Evolutionary conservation across 2,797 vertebrate genomes (phyloP).

Genomic region (Buceros bicornis): DNA sequence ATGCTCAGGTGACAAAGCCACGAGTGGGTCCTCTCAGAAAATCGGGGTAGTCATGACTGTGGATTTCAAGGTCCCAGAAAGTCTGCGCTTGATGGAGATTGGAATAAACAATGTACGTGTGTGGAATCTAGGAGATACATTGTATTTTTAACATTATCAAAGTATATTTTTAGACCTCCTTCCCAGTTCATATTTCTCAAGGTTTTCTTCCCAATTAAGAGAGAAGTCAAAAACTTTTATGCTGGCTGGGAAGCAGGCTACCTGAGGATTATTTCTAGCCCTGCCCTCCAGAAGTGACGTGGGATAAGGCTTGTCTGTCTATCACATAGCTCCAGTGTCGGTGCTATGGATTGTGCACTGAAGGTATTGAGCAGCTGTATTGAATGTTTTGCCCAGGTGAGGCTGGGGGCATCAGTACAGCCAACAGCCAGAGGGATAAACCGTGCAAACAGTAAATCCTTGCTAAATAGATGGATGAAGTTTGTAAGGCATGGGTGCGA

Average conservation of each 20-base stretch:
- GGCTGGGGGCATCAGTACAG: background rate
- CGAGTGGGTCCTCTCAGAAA: background rate
- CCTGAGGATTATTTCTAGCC: background rate
- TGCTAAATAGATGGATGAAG: background rate
- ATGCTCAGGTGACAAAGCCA: background rate
- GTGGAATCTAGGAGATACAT: background rate
- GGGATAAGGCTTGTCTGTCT: background rate
- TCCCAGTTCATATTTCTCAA: background rate
- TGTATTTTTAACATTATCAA: background rate
- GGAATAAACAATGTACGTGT: background rate
- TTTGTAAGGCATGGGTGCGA: background rate
- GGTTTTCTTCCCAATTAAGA: background rate
- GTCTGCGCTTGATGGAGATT: background rate
- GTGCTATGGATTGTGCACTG: background rate
- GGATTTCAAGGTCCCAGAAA: background rate
- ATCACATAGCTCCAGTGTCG: rapidly evolving
- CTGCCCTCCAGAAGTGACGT: background rate
- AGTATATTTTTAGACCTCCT: background rate
- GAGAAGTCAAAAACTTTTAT: background rate
- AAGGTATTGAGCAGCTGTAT: background rate
- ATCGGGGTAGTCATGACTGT: background rate
- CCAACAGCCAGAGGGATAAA: background rate
- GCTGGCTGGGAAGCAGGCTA: background rate
- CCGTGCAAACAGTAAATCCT: background rate
- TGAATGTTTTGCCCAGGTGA: background rate